A percentile compares a stretch with the other conserved stretches of the same genome.
Evolutionary conservation across 1,140 invertebrate genomes (phyloP).

Genomic region (Mactra quadrangularis): DNA sequence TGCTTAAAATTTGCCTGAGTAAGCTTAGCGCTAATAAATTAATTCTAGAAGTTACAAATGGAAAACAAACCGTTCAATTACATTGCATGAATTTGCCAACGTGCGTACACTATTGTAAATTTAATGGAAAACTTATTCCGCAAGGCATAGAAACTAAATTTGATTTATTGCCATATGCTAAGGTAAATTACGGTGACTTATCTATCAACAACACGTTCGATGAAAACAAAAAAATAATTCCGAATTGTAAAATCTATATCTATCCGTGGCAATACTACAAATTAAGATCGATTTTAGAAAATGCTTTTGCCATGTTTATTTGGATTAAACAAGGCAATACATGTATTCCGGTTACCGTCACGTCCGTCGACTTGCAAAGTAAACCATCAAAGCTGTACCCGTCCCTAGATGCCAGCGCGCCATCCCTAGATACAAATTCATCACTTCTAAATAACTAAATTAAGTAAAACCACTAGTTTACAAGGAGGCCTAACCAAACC

Average conservation of each 20-base stretch:
- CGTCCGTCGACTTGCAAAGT: too few relatives aligned
- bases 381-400: too few relatives aligned
- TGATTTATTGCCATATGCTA: background rate
- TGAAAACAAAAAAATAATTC: background rate
- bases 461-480: too few relatives aligned
- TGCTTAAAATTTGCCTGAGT: background rate
- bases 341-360: too few relatives aligned
- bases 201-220: background rate
- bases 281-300: slow-evolving; percentile 1
- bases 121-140: background rate
- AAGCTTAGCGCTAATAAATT: background rate
- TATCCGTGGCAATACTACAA: background rate
- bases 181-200: background rate
- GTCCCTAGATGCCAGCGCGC: too few relatives aligned
- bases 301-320: background rate
- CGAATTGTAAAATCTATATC: background rate
- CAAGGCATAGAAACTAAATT: background rate
- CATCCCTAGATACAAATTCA: too few relatives aligned
- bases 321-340: too few relatives aligned
- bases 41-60: slow-evolving; percentile 9
- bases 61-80: background rate
- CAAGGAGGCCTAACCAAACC: too few relatives aligned
- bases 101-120: background rate
- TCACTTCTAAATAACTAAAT: too few relatives aligned
- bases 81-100: background rate